These are phyloP conservation scores for Hapalemur alaotrensis DNA, from an alignment of 2,797 vertebrate species.

Conservation along the genomic window DNA sequence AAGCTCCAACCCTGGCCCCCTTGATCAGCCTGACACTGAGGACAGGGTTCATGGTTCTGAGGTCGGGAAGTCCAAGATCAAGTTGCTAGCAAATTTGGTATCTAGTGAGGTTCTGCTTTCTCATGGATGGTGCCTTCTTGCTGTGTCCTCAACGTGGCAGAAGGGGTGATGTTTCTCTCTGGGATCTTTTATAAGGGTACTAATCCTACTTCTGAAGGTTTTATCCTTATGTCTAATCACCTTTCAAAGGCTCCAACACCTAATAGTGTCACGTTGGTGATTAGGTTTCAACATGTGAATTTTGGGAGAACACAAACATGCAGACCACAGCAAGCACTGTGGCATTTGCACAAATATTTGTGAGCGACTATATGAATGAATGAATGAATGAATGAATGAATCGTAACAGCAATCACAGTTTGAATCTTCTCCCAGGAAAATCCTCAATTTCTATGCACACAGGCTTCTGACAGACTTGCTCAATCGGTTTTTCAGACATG, in stretches of 20 bases:
- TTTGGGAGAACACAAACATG: background rate
- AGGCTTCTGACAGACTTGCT: background rate
- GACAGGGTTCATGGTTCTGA: background rate
- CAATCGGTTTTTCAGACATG: background rate
- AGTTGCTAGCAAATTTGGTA: background rate
- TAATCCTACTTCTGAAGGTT: background rate
- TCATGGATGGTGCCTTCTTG: background rate
- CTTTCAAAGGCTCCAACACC: background rate
- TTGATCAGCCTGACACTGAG: background rate
- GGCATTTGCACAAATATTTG: background rate
- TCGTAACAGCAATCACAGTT: background rate
- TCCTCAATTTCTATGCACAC: background rate
- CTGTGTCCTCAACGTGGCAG: background rate
- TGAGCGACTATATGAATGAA: background rate
- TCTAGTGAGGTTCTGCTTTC: background rate
- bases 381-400: no score
- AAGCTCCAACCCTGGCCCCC: no score
- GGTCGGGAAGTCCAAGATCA: background rate
- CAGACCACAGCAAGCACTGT: background rate
- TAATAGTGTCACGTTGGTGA: background rate
- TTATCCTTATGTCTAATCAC: background rate
- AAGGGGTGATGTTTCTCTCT: background rate
- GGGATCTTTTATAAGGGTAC: background rate
- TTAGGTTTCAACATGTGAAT: background rate
- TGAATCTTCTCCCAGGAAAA: background rate